Percentiles rank a stretch among this genome's conserved stretches.
These are phyloP conservation scores for Parambassis ranga DNA, from an alignment of 2,797 vertebrate genomes.

Conservation along the genomic window DNA sequence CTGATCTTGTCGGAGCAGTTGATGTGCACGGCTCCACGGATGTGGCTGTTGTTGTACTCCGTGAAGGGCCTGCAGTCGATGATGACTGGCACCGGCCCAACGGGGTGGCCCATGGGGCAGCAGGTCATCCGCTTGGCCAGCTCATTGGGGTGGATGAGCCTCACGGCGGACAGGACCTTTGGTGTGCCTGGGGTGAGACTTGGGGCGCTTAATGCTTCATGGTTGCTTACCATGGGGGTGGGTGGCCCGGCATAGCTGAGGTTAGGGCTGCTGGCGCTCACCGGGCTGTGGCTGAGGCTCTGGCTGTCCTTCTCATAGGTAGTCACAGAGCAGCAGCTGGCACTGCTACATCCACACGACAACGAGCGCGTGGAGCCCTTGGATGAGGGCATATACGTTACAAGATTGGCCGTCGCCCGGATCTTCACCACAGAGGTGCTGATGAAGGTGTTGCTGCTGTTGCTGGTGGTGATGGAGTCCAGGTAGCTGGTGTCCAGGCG, in stretches of 20 bases:
- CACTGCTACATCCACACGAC: conserved; percentile 99
- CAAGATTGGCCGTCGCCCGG: conserved; percentile 90
- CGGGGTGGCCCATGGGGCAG: conserved; percentile 89
- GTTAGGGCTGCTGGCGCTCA: conserved; percentile 84
- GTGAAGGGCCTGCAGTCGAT: conserved; percentile 98
- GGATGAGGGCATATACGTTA: conserved; percentile 99
- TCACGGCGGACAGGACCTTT: conserved; percentile 84
- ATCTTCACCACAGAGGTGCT: conserved; percentile 90
- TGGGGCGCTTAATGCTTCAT: conserved; percentile 80
- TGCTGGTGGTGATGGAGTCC: conserved; percentile 80
- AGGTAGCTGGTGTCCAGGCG: conserved; percentile 92
- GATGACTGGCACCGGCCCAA: conserved; percentile 90
- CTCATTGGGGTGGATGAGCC: conserved; percentile 93
- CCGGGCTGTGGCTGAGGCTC: conserved; percentile 87
- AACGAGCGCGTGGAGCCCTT: conserved; percentile 98
- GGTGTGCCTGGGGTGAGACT: conserved; percentile 81
- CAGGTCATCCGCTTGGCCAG: conserved; percentile 94
- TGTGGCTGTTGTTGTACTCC: conserved; percentile 98
- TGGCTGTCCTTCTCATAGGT: conserved; percentile 93
- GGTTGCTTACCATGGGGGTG: conserved; percentile 85
- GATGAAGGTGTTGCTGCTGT: conserved; percentile 76
- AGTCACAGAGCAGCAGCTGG: conserved; percentile 98
- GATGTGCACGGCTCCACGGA: conserved; percentile 96
- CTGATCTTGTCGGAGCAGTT: conserved; percentile 99
- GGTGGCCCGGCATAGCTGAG: conserved; percentile 82